These are phyloP conservation scores for Pseudochaenichthys georgianus DNA, from an alignment of 2,797 vertebrate genomes.

Conservation along the genomic window DNA sequence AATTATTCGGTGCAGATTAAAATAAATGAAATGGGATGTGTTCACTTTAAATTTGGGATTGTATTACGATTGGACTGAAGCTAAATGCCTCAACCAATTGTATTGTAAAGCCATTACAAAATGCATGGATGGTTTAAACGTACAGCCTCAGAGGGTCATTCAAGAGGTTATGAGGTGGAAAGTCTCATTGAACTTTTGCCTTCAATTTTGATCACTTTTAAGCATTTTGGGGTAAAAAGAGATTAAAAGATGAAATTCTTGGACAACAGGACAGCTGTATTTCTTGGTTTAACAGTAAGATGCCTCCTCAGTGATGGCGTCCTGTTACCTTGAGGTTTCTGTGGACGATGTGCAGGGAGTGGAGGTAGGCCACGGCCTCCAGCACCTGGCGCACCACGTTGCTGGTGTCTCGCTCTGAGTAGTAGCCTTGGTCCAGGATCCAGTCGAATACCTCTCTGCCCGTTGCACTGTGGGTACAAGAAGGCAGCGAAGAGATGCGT, in stretches of 20 bases:
- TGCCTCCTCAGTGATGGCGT: neutral
- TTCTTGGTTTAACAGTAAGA: neutral
- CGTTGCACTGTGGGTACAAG: slow-evolving; percentile 87
- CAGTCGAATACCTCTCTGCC: slow-evolving; percentile 99
- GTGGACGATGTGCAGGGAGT: slow-evolving; percentile 96
- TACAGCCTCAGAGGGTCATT: neutral
- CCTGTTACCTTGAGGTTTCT: slow-evolving; percentile 95
- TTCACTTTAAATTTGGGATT: slow-evolving; percentile 1
- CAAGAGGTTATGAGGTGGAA: neutral
- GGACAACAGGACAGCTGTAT: neutral
- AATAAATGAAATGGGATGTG: neutral
- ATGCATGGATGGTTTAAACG: neutral
- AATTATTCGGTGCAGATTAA: slow-evolving; percentile 15
- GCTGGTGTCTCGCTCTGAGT: slow-evolving; percentile 97
- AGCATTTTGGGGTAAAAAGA: neutral
- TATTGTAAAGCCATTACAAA: neutral
- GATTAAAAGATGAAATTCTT: neutral
- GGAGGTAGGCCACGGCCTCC: slow-evolving; percentile 97
- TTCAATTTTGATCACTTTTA: neutral
- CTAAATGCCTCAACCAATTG: slow-evolving; percentile 4
- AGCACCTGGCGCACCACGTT: slow-evolving; percentile 97
- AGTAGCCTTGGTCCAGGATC: slow-evolving; percentile 99
- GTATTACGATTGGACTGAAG: neutral
- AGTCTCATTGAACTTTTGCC: slow-evolving; percentile 2
- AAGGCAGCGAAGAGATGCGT: neutral